These are phyloP conservation scores for Brachyalestes nurse DNA, from an alignment of 2,797 vertebrate genomes.

Conservation along the genomic window DNA sequence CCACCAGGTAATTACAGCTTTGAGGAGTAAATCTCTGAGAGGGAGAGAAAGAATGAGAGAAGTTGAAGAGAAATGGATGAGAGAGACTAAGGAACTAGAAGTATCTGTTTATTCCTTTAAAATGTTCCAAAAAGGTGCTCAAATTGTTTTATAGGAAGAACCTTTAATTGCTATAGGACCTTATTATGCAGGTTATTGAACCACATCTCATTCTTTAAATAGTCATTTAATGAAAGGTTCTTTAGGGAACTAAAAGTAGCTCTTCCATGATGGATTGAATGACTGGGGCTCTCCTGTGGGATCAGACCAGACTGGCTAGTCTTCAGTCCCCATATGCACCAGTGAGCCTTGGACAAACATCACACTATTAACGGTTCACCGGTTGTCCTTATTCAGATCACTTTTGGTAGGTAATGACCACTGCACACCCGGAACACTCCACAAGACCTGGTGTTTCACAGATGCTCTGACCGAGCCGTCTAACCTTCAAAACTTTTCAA, in stretches of 20 bases:
- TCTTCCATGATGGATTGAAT: not conserved
- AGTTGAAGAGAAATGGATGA: not conserved
- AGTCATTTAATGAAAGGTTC: not conserved
- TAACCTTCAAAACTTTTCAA: no score
- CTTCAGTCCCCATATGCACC: no score
- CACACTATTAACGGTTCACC: no score
- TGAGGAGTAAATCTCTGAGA: not conserved
- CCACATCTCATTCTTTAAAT: not conserved
- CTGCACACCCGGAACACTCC: no score
- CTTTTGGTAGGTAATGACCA: no score
- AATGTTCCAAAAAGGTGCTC: not conserved
- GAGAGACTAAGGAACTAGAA: not conserved
- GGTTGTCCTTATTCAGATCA: no score
- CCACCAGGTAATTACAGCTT: conserved; percentile 16
- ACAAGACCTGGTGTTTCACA: no score
- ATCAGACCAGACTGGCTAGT: no score
- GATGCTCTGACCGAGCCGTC: no score
- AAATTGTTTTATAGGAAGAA: not conserved
- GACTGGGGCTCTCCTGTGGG: no score
- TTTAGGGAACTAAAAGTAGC: not conserved
- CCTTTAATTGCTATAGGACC: not conserved
- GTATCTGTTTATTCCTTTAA: not conserved
- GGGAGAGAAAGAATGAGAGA: not conserved
- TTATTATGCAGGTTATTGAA: not conserved
- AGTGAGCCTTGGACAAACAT: no score